phyloP scores from a whole-genome alignment of 2,797 vertebrate species.

The Aeoliscus strigatus region DNA sequence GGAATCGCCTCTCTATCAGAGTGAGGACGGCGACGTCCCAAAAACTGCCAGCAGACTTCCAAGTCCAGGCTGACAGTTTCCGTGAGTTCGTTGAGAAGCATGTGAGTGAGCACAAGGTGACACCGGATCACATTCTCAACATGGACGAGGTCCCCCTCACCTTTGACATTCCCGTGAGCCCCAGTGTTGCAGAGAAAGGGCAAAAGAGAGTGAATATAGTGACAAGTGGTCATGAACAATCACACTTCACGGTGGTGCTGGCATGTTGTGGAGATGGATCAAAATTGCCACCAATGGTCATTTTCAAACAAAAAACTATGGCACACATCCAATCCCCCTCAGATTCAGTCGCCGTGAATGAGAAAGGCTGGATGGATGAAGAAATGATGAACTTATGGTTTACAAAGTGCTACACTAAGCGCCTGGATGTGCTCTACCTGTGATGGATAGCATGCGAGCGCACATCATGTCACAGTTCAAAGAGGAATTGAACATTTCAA shows the following conservation, averaged over 20 bases:
- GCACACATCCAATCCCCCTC: too few species aligned
- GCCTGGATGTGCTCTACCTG: too few species aligned
- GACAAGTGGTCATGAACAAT: slow-evolving; percentile 29
- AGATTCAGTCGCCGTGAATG: too few species aligned
- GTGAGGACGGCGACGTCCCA: slow-evolving; percentile 5
- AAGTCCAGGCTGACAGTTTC: slow-evolving; percentile 17
- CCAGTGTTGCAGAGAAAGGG: slow-evolving; percentile 22
- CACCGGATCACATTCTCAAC: slow-evolving; percentile 3
- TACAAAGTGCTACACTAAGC: too few species aligned
- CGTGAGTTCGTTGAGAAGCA: background rate
- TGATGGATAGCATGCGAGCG: too few species aligned
- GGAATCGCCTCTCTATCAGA: slow-evolving; percentile 23
- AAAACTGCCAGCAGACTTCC: slow-evolving; percentile 20
- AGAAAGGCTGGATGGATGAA: too few species aligned
- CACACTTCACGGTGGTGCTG: slow-evolving; percentile 28
- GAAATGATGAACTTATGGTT: too few species aligned
- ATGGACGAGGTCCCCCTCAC: slow-evolving; percentile 11
- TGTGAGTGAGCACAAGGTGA: slow-evolving; percentile 3
- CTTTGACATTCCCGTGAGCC: slow-evolving; percentile 27
- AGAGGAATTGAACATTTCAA: too few species aligned
- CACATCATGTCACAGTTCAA: too few species aligned
- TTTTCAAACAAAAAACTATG: slow-evolving; percentile 21
- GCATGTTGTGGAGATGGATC: slow-evolving; percentile 17
- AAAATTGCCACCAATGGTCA: slow-evolving; percentile 27
- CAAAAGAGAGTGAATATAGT: slow-evolving; percentile 10